Evolutionary conservation across 2,797 vertebrate species (phyloP).

Genomic region (Labroides dimidiatus): DNA sequence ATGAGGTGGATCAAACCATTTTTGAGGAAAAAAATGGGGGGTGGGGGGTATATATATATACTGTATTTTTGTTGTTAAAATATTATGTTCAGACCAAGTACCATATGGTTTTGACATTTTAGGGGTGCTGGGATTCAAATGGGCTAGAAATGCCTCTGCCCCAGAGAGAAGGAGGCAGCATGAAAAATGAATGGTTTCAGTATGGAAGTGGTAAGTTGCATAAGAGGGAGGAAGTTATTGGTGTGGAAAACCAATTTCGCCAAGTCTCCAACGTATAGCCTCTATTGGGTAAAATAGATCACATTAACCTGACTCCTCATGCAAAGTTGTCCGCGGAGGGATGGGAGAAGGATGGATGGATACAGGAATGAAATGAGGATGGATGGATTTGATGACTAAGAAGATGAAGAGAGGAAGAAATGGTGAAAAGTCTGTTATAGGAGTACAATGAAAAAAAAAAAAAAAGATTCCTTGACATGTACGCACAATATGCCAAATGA

Average conservation of each 20-base stretch:
- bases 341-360: conserved; percentile 23
- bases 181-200: conserved; percentile 72
- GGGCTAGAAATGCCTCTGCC: too few relatives aligned
- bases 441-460: background rate
- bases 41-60: too few relatives aligned
- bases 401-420: conserved; percentile 4
- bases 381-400: conserved; percentile 15
- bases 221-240: conserved; percentile 65
- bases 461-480: conserved; percentile 11
- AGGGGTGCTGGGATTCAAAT: too few relatives aligned
- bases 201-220: conserved; percentile 63
- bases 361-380: conserved; percentile 15
- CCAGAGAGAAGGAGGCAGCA: conserved; percentile 43
- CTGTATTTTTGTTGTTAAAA: too few relatives aligned
- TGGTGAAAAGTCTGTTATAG: background rate
- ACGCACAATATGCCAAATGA: background rate
- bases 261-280: conserved; percentile 66
- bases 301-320: conserved; percentile 70
- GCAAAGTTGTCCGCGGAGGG: conserved; percentile 54
- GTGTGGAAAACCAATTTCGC: conserved; percentile 81
- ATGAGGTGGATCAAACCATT: too few relatives aligned
- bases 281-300: conserved; percentile 71
- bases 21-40: too few relatives aligned
- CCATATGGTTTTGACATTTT: too few relatives aligned
- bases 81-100: too few relatives aligned